Evolutionary conservation across 2,113 vertebrate species (phyloP).

Genomic region (Melanocharis versteri): DNA sequence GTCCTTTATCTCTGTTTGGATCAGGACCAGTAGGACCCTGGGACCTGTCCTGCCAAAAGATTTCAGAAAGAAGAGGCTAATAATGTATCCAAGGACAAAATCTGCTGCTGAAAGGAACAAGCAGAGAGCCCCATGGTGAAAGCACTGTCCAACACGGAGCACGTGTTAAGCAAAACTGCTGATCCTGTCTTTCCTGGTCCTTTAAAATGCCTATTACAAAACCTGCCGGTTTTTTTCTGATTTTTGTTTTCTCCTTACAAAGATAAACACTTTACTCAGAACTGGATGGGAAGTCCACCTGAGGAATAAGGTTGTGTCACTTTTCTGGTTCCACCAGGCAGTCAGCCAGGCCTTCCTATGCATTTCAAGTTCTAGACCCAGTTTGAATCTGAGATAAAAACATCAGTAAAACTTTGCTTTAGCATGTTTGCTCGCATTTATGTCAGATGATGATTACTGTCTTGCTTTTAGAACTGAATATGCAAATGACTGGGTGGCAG

Average conservation of each 20-base stretch:
- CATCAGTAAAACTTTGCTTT: background rate
- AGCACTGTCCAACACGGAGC: background rate
- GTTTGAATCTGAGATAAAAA: background rate
- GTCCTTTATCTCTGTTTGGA: background rate
- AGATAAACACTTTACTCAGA: background rate
- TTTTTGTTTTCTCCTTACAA: background rate
- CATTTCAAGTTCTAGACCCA: background rate
- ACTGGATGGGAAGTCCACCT: background rate
- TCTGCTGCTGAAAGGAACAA: background rate
- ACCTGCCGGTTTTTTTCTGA: background rate
- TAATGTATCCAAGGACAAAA: background rate
- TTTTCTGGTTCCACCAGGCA: background rate
- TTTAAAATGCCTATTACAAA: background rate
- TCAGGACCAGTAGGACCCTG: background rate
- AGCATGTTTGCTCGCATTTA: background rate
- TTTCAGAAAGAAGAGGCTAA: background rate
- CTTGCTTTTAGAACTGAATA: slow-evolving; percentile 18
- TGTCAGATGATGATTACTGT: background rate
- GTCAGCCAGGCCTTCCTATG: background rate
- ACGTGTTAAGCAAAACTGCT: background rate
- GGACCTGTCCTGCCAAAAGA: background rate
- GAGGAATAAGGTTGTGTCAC: background rate
- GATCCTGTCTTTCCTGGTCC: background rate
- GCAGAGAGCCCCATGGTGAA: background rate
- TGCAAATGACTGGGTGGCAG: background rate